Base-by-base conservation (phyloP, 2,113 vertebrate species). In the Lycaon pictus region DNA sequence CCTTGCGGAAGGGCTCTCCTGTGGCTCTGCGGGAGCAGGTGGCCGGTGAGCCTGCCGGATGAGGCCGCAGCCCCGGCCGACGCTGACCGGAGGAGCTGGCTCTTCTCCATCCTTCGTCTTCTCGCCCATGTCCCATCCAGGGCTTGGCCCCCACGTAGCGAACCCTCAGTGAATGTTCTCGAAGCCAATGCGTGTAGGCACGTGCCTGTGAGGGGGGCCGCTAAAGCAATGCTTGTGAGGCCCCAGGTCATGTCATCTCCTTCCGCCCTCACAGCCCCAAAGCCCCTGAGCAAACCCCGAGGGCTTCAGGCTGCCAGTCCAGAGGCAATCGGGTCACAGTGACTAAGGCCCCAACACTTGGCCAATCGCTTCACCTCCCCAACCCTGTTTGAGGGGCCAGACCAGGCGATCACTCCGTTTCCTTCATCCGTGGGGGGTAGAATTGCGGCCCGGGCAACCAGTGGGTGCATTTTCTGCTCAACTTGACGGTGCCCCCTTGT, bases 171-270 rank as follows among this genome's bases (percentile, higher is more conserved):
- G 32, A 76, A 19, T 10, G 32, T 29, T 53, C 29, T 11, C 43
- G 37, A 74, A 58, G 4, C 1, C 4, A 2, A 15, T 8, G 20
- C 5, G n/a, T 3, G 53, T 1, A 27, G 58, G 15, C 15, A 9
- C 2, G 8, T 6, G 32, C 11, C n/a, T 6, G 15, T 0, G 80
- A 37, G 37, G 35, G 5, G 11, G 13, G 7, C 7, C 0, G 17
- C 60, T 20, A 16, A 2, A 17, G 63, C 48, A 67, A 16, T 19
- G 1, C 8, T 51, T 3, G n/a, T 1, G 9, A 72, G 63, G 51
- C 22, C 29, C 10, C 35, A 58, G 10, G 17, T 13, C 82, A 11
- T 35, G 32, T 19, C 16, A 7, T 11, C 0, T 19, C 10, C 15
- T 32, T 79, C 62, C 17, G 32, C 5, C 16, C 35, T 74, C n/a